phyloP scores from a whole-genome alignment of 2,888 invertebrate species.

The Gari tellinella region DNA sequence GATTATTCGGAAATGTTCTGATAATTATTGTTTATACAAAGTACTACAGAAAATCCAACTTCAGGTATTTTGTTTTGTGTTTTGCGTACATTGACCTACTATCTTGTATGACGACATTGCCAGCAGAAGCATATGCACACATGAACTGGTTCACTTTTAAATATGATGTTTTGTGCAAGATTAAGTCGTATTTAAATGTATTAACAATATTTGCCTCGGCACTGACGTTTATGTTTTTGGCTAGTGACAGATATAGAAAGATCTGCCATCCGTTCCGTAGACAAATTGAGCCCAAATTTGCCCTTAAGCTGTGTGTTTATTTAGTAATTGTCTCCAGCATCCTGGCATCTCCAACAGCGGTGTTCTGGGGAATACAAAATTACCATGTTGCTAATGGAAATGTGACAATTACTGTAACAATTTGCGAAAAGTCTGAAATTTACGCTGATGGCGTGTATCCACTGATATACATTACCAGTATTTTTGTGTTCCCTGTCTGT shows the following conservation, averaged over 20 bases:
- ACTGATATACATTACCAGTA: neutral
- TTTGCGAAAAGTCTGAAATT: slow-evolving; percentile 3
- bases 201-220: neutral
- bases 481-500: neutral
- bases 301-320: neutral
- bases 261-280: slow-evolving; percentile 1
- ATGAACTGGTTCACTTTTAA: slow-evolving; percentile 3
- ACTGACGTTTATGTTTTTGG: neutral
- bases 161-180: slow-evolving; percentile 1
- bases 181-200: slow-evolving; percentile 10
- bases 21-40: neutral
- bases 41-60: neutral
- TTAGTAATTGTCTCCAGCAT: neutral
- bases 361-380: slow-evolving; percentile 12
- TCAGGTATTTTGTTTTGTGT: slow-evolving; percentile 1
- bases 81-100: slow-evolving; percentile 3
- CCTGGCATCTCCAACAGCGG: neutral
- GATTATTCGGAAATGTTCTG: slow-evolving; percentile 11
- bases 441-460: neutral
- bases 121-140: neutral
- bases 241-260: slow-evolving; percentile 6
- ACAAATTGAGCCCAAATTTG: neutral
- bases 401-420: neutral
- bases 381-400: neutral
- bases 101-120: slow-evolving; percentile 6